Conservation (phyloP, 2,797 vertebrate genomes). For the Macroramphosus scolopax region DNA sequence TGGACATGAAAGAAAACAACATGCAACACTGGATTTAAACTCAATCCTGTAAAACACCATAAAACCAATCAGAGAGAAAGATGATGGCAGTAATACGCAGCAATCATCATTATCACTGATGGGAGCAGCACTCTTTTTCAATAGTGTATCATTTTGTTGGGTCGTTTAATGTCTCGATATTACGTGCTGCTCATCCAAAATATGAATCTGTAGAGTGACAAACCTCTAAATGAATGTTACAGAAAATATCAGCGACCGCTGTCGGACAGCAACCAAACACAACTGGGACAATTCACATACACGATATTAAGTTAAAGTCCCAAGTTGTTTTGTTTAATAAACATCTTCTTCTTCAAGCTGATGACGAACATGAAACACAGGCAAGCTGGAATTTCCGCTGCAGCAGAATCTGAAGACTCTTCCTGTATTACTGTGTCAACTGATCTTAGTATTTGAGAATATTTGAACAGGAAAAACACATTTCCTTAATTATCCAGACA, state of each 20-base stretch:
- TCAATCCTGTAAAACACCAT: constrained; percentile 13
- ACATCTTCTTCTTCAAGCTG: neutral
- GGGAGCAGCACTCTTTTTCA: too few species aligned
- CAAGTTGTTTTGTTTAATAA: too few species aligned
- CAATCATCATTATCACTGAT: too few species aligned
- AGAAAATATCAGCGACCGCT: too few species aligned
- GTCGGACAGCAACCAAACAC: too few species aligned
- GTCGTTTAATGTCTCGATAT: too few species aligned
- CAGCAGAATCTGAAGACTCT: constrained; percentile 24
- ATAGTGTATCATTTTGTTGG: too few species aligned
- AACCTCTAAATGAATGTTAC: too few species aligned
- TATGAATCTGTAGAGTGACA: too few species aligned
- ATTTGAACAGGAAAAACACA: constrained; percentile 57
- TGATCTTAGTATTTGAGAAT: constrained; percentile 36
- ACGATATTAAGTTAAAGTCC: too few species aligned
- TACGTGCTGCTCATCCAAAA: too few species aligned
- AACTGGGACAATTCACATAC: too few species aligned
- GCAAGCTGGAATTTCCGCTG: constrained; percentile 5
- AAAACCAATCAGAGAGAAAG: constrained; percentile 5
- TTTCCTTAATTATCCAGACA: constrained; percentile 61
- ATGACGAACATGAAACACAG: neutral
- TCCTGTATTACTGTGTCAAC: constrained; percentile 37
- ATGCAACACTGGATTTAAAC: constrained; percentile 4
- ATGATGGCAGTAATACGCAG: neutral
- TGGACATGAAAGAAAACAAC: constrained; percentile 3